Evolutionary conservation across 2,113 vertebrate genomes (phyloP).

Genomic region (Esox niger): DNA sequence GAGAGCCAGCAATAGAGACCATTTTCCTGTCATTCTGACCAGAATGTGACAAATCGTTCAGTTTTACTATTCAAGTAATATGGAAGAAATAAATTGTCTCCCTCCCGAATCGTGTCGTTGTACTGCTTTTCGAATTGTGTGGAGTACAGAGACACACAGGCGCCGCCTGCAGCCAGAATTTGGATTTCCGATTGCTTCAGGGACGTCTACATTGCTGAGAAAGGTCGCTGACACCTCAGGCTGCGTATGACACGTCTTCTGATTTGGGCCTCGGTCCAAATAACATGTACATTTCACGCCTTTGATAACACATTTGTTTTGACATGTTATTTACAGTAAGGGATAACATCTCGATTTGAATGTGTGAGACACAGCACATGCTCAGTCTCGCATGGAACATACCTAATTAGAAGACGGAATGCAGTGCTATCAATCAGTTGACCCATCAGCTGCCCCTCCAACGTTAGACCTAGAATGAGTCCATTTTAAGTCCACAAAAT

Average conservation of each 20-base stretch:
- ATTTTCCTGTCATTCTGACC: background rate
- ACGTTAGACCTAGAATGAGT: background rate
- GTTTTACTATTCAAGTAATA: background rate
- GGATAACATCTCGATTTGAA: slow-evolving; percentile 1
- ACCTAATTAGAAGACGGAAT: slow-evolving; percentile 2
- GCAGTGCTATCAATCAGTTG: background rate
- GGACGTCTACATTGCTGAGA: slow-evolving; percentile 22
- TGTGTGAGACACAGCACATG: background rate
- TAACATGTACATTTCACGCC: slow-evolving; percentile 34
- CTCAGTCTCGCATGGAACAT: background rate
- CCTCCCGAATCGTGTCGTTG: background rate
- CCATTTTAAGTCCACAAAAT: background rate
- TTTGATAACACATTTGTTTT: slow-evolving; percentile 11
- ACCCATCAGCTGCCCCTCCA: background rate
- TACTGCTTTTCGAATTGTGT: background rate
- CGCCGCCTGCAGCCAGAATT: too few species aligned
- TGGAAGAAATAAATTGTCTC: background rate
- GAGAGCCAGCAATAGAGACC: background rate
- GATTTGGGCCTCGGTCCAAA: slow-evolving; percentile 45
- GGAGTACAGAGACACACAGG: background rate
- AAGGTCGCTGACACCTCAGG: slow-evolving; percentile 21
- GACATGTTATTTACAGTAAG: slow-evolving; percentile 20
- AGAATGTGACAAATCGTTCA: background rate
- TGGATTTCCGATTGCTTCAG: too few species aligned
- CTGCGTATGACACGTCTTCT: slow-evolving; percentile 31